These are phyloP conservation scores for Chanos chanos DNA, from an alignment of 2,797 vertebrate species.

Conservation along the genomic window DNA sequence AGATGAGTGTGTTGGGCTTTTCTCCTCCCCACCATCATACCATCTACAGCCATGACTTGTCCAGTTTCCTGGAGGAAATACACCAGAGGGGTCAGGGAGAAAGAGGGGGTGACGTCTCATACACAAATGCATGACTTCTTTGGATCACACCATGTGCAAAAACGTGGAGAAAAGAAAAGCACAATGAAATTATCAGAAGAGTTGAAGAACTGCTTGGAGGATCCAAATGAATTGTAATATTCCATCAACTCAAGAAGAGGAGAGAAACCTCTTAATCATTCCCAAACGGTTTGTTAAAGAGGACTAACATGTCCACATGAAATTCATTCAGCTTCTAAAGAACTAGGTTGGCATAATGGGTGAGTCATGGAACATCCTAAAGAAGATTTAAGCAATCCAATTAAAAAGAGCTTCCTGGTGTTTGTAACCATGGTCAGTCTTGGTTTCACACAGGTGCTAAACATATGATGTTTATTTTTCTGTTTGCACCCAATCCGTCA, in stretches of 20 bases:
- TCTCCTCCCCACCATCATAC: conserved; percentile 18
- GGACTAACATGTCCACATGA: neutral
- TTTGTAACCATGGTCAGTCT: conserved; percentile 57
- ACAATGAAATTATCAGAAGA: too few relatives aligned
- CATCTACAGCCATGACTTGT: neutral
- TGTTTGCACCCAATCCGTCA: too few relatives aligned
- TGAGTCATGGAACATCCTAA: conserved; percentile 61
- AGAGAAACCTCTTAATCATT: conserved; percentile 8
- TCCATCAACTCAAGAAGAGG: conserved; percentile 2
- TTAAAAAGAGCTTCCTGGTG: conserved; percentile 66
- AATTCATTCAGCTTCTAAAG: conserved; percentile 11
- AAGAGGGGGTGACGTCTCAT: conserved; percentile 10
- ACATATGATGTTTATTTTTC: too few relatives aligned
- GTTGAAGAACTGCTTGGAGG: neutral
- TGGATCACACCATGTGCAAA: too few relatives aligned
- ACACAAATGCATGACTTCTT: conserved; percentile 23
- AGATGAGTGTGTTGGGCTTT: conserved; percentile 10
- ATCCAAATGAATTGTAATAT: neutral
- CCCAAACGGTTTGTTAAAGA: conserved; percentile 17
- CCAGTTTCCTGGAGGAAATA: conserved; percentile 10
- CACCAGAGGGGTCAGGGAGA: neutral
- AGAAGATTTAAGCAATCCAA: conserved; percentile 69
- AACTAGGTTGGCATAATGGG: conserved; percentile 36
- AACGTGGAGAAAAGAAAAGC: too few relatives aligned
- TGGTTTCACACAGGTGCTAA: conserved; percentile 23